phyloP scores from a whole-genome alignment of 1,140 invertebrate species.

The Pachypsylla venusta region DNA sequence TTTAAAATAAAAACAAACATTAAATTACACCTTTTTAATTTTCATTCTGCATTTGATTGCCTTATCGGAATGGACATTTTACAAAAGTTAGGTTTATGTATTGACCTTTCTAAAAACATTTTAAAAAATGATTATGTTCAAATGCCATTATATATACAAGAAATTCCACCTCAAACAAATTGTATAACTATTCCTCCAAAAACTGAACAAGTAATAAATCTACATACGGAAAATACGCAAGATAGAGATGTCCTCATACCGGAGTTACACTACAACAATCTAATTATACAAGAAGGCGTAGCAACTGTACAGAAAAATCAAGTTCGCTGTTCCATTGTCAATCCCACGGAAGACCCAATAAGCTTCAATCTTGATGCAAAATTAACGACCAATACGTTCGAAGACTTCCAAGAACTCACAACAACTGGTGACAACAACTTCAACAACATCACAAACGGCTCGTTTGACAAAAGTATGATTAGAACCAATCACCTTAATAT shows the following conservation, averaged over 20 bases:
- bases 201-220: not conserved
- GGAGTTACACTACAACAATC: not conserved
- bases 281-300: not conserved
- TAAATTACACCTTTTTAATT: no score
- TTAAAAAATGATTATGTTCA: conserved; percentile 6
- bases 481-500: not conserved
- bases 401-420: not conserved
- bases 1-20: no score
- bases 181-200: not conserved
- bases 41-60: no score
- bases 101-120: not conserved
- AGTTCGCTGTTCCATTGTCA: not conserved
- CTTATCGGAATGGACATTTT: no score
- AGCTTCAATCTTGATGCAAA: not conserved
- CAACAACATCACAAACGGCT: not conserved
- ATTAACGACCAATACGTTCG: not conserved
- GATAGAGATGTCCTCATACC: not conserved
- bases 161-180: not conserved
- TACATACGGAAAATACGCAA: not conserved
- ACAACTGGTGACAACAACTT: not conserved
- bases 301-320: not conserved
- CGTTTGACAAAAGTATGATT: not conserved
- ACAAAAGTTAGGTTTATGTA: no score
- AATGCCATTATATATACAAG: not conserved
- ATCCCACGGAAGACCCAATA: not conserved